phyloP scores from a whole-genome alignment of 2,113 vertebrate species.

The Siphamia tubifer region DNA sequence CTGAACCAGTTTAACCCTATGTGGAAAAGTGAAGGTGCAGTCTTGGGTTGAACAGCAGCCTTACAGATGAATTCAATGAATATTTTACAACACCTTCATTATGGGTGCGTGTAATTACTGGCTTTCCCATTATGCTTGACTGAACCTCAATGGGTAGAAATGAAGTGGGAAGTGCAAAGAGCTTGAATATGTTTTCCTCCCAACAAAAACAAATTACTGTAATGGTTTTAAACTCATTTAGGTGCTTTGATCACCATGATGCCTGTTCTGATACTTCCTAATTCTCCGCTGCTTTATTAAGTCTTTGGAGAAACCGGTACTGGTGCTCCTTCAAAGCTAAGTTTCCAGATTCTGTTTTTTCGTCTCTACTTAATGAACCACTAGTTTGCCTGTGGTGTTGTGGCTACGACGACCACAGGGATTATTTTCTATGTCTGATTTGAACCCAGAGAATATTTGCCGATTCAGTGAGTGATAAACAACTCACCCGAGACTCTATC shows the following conservation, averaged over 20 bases:
- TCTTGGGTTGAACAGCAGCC: constrained; percentile 15
- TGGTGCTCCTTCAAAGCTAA: constrained; percentile 36
- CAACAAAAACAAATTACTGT: constrained; percentile 61
- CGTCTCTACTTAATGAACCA: constrained; percentile 32
- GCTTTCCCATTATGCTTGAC: constrained; percentile 55
- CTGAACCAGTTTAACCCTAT: constrained; percentile 8
- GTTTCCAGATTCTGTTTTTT: constrained; percentile 35
- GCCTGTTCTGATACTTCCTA: constrained; percentile 34
- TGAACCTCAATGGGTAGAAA: constrained; percentile 40
- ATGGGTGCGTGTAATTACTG: constrained; percentile 62
- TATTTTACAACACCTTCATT: constrained; percentile 66
- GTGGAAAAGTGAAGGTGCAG: not conserved
- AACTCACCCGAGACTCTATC: constrained; percentile 4
- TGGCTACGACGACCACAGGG: constrained; percentile 2
- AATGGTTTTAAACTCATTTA: constrained; percentile 56
- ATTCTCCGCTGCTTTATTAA: constrained; percentile 35
- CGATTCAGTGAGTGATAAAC: constrained; percentile 31
- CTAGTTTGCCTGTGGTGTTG: constrained; percentile 36
- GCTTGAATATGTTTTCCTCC: constrained; percentile 21
- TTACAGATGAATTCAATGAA: constrained; percentile 51
- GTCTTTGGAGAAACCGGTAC: constrained; percentile 15
- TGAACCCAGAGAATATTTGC: constrained; percentile 31
- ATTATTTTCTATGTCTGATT: constrained; percentile 14
- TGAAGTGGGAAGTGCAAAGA: constrained; percentile 14
- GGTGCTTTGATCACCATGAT: constrained; percentile 60